phyloP scores from a whole-genome alignment of 2,113 vertebrate species.

The Rhinogobius similis region DNA sequence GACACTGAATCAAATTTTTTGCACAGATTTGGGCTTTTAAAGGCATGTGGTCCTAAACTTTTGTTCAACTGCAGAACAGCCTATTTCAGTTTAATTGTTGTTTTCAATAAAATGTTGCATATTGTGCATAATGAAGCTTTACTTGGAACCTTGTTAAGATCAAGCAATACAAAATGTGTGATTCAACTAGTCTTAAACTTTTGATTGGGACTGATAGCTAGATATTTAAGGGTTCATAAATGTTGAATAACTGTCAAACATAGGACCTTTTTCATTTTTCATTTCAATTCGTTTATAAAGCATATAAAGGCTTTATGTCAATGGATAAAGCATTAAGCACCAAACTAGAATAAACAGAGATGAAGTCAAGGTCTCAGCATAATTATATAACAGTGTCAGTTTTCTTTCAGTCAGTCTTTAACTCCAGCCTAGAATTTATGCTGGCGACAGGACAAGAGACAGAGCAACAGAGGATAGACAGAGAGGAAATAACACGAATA shows the following conservation, averaged over 20 bases:
- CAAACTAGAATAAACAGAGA: neutral
- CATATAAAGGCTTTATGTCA: neutral
- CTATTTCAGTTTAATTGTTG: too few relatives aligned
- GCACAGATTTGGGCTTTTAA: too few relatives aligned
- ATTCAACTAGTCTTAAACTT: too few relatives aligned
- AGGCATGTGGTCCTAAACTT: too few relatives aligned
- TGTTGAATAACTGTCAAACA: neutral
- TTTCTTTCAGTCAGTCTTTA: neutral
- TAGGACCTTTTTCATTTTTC: neutral
- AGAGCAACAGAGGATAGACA: neutral
- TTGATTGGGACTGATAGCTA: too few relatives aligned
- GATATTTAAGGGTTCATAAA: neutral
- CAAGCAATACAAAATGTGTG: too few relatives aligned
- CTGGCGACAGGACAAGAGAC: neutral
- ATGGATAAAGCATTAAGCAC: neutral
- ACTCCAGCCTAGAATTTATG: neutral
- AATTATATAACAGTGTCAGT: neutral
- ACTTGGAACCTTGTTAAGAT: too few relatives aligned
- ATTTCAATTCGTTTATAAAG: neutral
- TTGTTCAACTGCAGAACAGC: too few relatives aligned
- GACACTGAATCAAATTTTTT: too few relatives aligned
- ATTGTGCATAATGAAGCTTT: too few relatives aligned
- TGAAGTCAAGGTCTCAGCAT: neutral
- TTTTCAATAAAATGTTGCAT: too few relatives aligned
- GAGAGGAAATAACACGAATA: neutral